Evolutionary conservation across 2,888 invertebrate genomes (phyloP).

Genomic region (Dicyrtomina minuta): DNA sequence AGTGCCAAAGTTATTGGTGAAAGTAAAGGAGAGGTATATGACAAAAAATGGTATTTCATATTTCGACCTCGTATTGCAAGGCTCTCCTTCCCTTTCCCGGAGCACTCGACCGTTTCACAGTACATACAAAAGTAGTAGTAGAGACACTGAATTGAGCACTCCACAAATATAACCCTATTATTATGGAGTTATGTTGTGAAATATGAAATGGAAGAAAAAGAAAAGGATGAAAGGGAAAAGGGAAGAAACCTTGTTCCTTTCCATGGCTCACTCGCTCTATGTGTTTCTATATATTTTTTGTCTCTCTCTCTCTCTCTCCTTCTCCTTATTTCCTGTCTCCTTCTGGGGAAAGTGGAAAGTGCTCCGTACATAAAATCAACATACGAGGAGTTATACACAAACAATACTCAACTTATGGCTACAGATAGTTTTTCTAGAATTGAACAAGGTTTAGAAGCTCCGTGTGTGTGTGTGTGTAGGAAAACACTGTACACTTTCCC

Average conservation of each 20-base stretch:
- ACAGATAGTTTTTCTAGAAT: background rate
- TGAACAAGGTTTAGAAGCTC: background rate
- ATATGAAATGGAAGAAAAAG: constrained; percentile 12
- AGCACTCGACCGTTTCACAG: background rate
- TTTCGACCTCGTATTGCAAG: constrained; percentile 9
- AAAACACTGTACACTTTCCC: background rate
- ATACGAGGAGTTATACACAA: constrained; percentile 8
- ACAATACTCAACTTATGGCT: background rate
- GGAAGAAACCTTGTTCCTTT: background rate
- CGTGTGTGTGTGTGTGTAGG: background rate
- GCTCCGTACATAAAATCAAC: constrained; percentile 13
- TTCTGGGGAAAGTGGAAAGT: too few relatives aligned
- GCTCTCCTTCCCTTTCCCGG: constrained; percentile 2
- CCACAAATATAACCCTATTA: constrained; percentile 20
- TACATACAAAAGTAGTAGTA: background rate
- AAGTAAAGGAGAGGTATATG: constrained; percentile 19
- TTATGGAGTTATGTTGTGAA: constrained; percentile 12
- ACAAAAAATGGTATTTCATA: constrained; percentile 29
- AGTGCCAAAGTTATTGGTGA: constrained; percentile 13
- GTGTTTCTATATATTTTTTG: constrained; percentile 2
- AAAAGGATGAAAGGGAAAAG: too few relatives aligned
- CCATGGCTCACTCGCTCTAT: constrained; percentile 3
- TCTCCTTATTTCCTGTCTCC: background rate
- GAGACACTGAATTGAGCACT: constrained; percentile 16
- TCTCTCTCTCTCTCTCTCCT: constrained; percentile 9